phyloP scores from a whole-genome alignment of 2,797 vertebrate species.

The Hoplostethus atlanticus region DNA sequence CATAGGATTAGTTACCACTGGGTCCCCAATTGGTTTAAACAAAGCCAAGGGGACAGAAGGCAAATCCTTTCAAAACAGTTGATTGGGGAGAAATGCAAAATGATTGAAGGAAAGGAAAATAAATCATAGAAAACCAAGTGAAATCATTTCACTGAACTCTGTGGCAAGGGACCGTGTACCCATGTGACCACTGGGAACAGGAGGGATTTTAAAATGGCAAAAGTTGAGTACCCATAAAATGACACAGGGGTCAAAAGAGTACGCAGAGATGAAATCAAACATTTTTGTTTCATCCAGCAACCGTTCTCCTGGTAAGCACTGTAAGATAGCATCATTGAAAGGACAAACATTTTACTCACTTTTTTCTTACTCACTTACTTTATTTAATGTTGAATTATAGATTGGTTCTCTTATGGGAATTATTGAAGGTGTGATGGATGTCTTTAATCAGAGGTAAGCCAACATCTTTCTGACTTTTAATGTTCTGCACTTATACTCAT shows the following conservation, averaged over 20 bases:
- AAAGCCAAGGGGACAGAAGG: conserved; percentile 57
- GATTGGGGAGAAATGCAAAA: conserved; percentile 41
- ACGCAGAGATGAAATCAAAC: conserved; percentile 39
- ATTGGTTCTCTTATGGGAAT: conserved; percentile 25
- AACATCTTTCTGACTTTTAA: conserved; percentile 9
- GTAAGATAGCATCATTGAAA: conserved; percentile 12
- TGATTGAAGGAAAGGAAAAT: conserved; percentile 38
- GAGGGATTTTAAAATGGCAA: conserved; percentile 49
- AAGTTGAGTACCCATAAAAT: conserved; percentile 19
- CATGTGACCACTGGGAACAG: conserved; percentile 17
- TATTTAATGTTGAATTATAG: not conserved
- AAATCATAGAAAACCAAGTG: conserved; percentile 47
- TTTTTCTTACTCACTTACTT: no score
- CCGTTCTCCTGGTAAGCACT: conserved; percentile 15
- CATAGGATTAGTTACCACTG: conserved; percentile 63
- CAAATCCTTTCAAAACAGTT: conserved; percentile 74
- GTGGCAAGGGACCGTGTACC: conserved; percentile 42
- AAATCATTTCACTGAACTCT: conserved; percentile 56
- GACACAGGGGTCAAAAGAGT: conserved; percentile 40
- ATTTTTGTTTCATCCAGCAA: conserved; percentile 41
- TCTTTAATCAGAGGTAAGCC: conserved; percentile 56
- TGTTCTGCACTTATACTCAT: not conserved
- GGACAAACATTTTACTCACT: conserved; percentile 1
- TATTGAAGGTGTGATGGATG: conserved; percentile 16
- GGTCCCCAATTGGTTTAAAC: conserved; percentile 53